A percentile compares a stretch with the other conserved stretches of the same genome.
Evolutionary conservation across 2,888 invertebrate species (phyloP).

Genomic region (Germaria angustata): DNA sequence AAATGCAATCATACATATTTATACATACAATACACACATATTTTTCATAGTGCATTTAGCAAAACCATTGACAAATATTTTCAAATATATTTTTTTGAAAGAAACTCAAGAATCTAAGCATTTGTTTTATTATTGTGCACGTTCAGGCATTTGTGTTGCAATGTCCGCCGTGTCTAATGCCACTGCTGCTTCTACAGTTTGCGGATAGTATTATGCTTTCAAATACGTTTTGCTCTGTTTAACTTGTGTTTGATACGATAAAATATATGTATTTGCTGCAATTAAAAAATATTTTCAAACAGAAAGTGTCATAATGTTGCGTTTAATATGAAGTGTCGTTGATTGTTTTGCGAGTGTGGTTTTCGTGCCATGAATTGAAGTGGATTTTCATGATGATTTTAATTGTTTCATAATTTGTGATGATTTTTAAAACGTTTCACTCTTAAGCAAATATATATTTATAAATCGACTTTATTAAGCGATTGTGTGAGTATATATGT

Average conservation of each 20-base stretch:
- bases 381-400: slow-evolving; percentile 12
- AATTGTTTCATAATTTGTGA: slow-evolving; percentile 50
- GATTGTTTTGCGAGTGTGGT: slow-evolving; percentile 16
- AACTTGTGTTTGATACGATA: slow-evolving; percentile 27
- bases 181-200: background rate
- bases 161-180: background rate
- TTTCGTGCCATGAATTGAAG: slow-evolving; percentile 11
- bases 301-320: slow-evolving; percentile 41
- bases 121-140: background rate
- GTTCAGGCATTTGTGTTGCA: slow-evolving; percentile 18
- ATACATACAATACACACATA: background rate
- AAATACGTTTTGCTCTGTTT: slow-evolving; percentile 53
- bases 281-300: slow-evolving; percentile 39
- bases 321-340: background rate
- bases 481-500: background rate
- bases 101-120: slow-evolving; percentile 4
- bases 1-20: background rate
- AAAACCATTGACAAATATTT: slow-evolving; percentile 29
- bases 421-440: slow-evolving; percentile 30
- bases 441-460: slow-evolving; percentile 17
- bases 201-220: background rate
- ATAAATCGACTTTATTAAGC: background rate
- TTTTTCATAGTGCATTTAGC: background rate
- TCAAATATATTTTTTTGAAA: slow-evolving; percentile 16
- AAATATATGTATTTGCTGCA: slow-evolving; percentile 39